Evolutionary conservation across 2,797 vertebrate species (phyloP).

Genomic region (Erithacus rubecula): DNA sequence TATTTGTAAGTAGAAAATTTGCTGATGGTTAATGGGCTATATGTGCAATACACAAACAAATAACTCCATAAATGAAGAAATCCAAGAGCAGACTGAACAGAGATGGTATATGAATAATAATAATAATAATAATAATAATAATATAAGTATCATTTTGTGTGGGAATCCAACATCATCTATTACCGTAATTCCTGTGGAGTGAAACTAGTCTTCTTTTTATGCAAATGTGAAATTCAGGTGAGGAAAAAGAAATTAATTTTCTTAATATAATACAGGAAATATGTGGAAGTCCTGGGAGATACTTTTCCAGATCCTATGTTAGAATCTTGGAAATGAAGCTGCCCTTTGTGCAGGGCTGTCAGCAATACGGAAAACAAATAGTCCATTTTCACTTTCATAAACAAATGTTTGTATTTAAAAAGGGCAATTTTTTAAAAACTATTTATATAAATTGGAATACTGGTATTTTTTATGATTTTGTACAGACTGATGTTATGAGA

Average conservation of each 20-base stretch:
- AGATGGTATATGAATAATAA: background rate
- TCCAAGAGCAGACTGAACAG: background rate
- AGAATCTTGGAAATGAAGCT: background rate
- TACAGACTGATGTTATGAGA: background rate
- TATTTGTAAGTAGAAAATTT: background rate
- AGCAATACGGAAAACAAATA: background rate
- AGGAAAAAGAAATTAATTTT: background rate
- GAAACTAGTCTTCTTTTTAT: background rate
- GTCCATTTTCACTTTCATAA: background rate
- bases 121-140: background rate
- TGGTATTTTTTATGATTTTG: background rate
- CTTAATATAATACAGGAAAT: fast-evolving
- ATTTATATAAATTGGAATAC: background rate
- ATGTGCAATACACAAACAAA: background rate
- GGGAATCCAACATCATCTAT: background rate
- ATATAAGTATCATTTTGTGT: background rate
- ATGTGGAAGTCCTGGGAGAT: background rate
- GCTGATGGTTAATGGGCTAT: background rate
- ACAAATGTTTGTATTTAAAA: background rate
- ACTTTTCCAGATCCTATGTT: background rate
- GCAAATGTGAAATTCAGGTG: background rate
- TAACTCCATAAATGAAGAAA: background rate
- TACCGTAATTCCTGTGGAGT: background rate
- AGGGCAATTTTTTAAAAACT: fast-evolving
- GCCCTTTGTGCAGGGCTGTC: background rate